Conservation (phyloP, 1,140 invertebrate genomes). For the Hormaphis cornu region DNA sequence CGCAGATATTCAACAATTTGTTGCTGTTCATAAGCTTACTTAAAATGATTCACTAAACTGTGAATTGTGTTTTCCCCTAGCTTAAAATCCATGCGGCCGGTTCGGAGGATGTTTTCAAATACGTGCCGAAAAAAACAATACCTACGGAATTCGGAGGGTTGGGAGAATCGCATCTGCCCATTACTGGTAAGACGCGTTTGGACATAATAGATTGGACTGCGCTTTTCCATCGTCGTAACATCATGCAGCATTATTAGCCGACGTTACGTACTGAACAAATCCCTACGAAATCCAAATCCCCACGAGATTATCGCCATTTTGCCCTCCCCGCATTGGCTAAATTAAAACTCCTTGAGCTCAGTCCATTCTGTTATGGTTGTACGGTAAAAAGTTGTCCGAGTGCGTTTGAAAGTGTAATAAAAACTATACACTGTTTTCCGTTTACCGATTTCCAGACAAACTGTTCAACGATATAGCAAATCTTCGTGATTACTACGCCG, state of each 20-base stretch:
- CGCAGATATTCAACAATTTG: no score
- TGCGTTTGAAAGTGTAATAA: no score
- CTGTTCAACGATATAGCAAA: neutral
- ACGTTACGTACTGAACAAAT: no score
- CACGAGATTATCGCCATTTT: no score
- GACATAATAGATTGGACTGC: neutral
- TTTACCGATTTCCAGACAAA: slow-evolving; percentile 1
- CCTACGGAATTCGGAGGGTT: neutral
- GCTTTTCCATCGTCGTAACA: no score
- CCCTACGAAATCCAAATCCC: no score
- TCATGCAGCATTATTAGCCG: no score
- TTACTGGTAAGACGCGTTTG: neutral
- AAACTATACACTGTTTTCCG: neutral
- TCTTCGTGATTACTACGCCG: neutral
- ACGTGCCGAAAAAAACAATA: neutral
- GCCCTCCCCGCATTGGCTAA: no score
- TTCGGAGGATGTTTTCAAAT: slow-evolving; percentile 1
- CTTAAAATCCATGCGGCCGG: neutral
- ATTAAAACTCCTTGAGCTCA: no score
- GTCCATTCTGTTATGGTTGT: no score
- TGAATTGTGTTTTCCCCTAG: neutral
- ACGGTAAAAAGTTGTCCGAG: no score
- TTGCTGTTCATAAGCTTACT: no score
- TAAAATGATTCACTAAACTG: neutral
- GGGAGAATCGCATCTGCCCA: neutral